Evolutionary conservation across 2,888 invertebrate species (phyloP).

Genomic region (Synanthedon vespiformis): DNA sequence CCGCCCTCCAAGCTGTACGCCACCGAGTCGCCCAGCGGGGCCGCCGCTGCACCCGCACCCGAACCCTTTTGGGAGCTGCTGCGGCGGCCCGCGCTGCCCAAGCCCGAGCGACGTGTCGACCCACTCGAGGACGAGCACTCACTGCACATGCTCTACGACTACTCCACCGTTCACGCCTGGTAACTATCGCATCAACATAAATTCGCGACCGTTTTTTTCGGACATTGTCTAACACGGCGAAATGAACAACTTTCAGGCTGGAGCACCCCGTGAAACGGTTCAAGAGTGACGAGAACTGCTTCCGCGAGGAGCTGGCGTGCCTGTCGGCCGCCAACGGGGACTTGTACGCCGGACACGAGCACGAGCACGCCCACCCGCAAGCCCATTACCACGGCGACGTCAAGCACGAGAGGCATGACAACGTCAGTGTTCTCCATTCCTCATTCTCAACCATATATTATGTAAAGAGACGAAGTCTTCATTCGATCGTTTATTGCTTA

Average conservation of each 20-base stretch:
- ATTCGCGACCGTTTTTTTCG: neutral
- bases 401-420: conserved; percentile 73
- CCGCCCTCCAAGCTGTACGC: conserved; percentile 45
- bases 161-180: conserved; percentile 87
- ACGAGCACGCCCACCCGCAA: conserved; percentile 26
- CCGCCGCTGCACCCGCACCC: conserved; percentile 10
- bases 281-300: conserved; percentile 69
- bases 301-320: conserved; percentile 47
- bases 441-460: neutral
- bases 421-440: neutral
- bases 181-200: conserved; percentile 41
- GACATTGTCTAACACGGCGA: neutral
- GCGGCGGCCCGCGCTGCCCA: conserved; percentile 83
- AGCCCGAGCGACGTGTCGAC: conserved; percentile 82
- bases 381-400: conserved; percentile 24
- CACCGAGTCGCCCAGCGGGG: conserved; percentile 21
- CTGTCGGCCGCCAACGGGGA: conserved; percentile 39
- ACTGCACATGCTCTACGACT: conserved; percentile 88
- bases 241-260: conserved; percentile 67
- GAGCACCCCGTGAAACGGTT: conserved; percentile 92
- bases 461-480: neutral
- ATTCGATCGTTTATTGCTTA: neutral
- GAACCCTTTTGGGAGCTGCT: conserved; percentile 34
- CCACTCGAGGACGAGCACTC: conserved; percentile 84
- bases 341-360: conserved; percentile 73